Percentiles rank a stretch among this genome's conserved stretches.
These are phyloP conservation scores for Heterochromis multidens DNA, from an alignment of 2,113 vertebrate genomes.

Conservation along the genomic window DNA sequence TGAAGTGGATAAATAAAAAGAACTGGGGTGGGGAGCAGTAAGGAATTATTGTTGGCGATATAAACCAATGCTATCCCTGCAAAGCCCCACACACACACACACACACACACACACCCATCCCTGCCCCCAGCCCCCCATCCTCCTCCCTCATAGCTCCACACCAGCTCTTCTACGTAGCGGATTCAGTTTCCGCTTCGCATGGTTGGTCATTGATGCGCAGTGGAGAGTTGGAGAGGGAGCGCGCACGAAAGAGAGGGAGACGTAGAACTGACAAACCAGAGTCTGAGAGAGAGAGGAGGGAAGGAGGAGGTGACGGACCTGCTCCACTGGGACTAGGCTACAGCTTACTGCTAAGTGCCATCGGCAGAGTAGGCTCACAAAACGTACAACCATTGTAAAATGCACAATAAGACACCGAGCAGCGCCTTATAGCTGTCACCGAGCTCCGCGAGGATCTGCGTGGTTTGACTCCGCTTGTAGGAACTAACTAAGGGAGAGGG, in stretches of 20 bases:
- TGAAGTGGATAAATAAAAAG: not conserved
- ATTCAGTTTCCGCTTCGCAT: constrained; percentile 72
- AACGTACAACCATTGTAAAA: constrained; percentile 47
- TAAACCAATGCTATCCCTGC: constrained; percentile 67
- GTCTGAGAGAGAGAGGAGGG: constrained; percentile 40
- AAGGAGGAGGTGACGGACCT: constrained; percentile 71
- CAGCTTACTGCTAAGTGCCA: constrained; percentile 43
- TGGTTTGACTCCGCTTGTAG: constrained; percentile 28
- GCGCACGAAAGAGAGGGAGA: constrained; percentile 8
- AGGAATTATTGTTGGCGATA: constrained; percentile 54
- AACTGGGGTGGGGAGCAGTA: constrained; percentile 33
- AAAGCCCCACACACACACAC: no score
- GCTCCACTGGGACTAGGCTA: constrained; percentile 65
- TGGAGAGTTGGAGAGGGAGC: constrained; percentile 30
- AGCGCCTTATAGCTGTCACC: constrained; percentile 17
- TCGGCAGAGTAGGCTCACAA: constrained; percentile 39
- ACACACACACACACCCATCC: no score
- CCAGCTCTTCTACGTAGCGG: constrained; percentile 52
- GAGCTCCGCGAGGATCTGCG: not conserved
- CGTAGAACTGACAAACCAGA: constrained; percentile 37
- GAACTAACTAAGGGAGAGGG: constrained; percentile 33
- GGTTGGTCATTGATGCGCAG: constrained; percentile 63
- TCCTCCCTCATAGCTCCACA: not conserved
- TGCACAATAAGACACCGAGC: constrained; percentile 27
- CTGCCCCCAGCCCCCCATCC: constrained; percentile 22